Evolutionary conservation across 2,113 vertebrate species (phyloP), one percentile per base, ranked within the genome.

Genomic region (Drymodes brunneopygia): DNA sequence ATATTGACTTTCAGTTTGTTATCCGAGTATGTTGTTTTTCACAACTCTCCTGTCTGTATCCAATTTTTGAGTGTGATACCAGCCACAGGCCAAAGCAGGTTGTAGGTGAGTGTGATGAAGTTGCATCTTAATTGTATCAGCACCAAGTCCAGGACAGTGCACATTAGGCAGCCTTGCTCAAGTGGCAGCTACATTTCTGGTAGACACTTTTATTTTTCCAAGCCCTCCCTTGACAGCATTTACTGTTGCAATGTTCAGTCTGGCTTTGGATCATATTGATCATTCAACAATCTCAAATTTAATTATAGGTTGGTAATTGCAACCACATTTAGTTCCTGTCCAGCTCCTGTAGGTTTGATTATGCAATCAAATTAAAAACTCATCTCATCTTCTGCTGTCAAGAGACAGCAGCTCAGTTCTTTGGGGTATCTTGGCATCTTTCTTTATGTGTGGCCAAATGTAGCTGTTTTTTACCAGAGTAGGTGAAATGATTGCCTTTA

Each of bases 331-430:
- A 77, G 42, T 83, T 93, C 57, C 73, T 85, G 45, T 57, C 70
- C 67, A 54, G 15, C 74, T 93, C 27, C 29, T 95, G 47, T 42
- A 40, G 24, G 50, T 40, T 88, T 86, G 87, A 70, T 90, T 74
- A 45, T 27, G 11, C 72, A 92, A 88, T 81, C 24, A 81, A 44
- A 95, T 94, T 83, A 93, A 95, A 88, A 92, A 44, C 31, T 88
- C 42, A 50, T 82, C 85, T 85, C 35, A 29, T 90, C 28, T 47
- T 62, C 54, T 88, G 36, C 67, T 75, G 11, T 83, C 60, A 66
- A 64, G 71, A 77, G 28, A 23, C 27, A 78, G 28, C 42, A 90
- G 27, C n/a, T 78, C 25, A 23, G 38, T 61, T 69, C 48, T 64
- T 85, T 56, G 33, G 70, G 24, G 6, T 78, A 44, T 86, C 94